Conservation (phyloP, 2,797 vertebrate species). For the Sternarchorhynchus goeldii region DNA sequence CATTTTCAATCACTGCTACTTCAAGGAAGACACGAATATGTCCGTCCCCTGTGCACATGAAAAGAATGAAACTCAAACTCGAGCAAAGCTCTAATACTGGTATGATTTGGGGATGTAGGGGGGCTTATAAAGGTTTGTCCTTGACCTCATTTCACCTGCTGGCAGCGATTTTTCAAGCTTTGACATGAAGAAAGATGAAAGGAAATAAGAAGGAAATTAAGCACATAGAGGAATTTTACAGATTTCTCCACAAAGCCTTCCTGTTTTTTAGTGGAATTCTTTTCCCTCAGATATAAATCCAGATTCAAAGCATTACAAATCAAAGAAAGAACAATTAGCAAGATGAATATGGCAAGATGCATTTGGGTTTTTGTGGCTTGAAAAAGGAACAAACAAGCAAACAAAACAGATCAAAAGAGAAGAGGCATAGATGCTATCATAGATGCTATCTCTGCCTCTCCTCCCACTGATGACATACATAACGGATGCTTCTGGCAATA, state of each 20-base stretch:
- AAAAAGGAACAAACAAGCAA: conserved; percentile 11
- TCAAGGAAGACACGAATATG: conserved; percentile 14
- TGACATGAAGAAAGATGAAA: neutral
- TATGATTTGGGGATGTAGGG: conserved; percentile 11
- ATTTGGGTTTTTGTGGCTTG: neutral
- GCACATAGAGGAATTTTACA: too few species aligned
- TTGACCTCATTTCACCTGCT: conserved; percentile 24
- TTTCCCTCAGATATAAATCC: neutral
- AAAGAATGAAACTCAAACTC: conserved; percentile 23
- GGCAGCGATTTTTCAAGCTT: neutral
- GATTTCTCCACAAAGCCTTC: neutral
- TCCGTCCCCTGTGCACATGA: conserved; percentile 32
- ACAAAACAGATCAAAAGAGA: conserved; percentile 15
- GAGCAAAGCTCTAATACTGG: neutral
- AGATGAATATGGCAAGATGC: conserved; percentile 10
- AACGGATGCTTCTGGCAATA: conserved; percentile 47
- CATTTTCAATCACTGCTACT: conserved; percentile 26
- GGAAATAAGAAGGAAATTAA: neutral
- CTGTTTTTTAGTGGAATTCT: neutral
- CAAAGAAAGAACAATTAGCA: conserved; percentile 7
- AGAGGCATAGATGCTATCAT: conserved; percentile 45
- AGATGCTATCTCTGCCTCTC: conserved; percentile 46
- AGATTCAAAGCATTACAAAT: neutral
- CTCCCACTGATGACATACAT: conserved; percentile 53
- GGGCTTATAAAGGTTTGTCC: conserved; percentile 7